Conservation (phyloP, 2,113 vertebrate species). For the Proteles cristata region DNA sequence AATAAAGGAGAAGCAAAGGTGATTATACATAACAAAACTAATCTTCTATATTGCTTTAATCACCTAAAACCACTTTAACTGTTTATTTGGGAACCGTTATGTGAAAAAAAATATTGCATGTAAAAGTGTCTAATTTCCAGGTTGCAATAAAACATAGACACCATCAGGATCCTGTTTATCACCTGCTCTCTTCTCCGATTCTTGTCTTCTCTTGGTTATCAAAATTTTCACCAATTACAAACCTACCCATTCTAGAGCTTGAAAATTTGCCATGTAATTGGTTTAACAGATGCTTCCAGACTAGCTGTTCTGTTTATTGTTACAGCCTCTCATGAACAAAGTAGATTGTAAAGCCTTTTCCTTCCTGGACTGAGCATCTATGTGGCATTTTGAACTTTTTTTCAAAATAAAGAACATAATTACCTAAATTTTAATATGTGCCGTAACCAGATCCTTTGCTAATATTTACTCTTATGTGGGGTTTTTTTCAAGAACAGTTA, state of each 20-base stretch:
- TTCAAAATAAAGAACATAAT: slow-evolving; percentile 29
- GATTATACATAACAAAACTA: slow-evolving; percentile 87
- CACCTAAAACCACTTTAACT: slow-evolving; percentile 85
- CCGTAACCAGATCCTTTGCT: background rate
- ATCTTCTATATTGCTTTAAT: slow-evolving; percentile 87
- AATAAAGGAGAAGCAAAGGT: slow-evolving; percentile 85
- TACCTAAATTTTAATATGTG: slow-evolving; percentile 18
- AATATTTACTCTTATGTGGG: background rate
- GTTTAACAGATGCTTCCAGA: slow-evolving; percentile 60
- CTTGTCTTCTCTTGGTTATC: slow-evolving; percentile 12
- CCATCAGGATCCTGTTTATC: background rate
- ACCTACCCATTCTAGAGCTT: slow-evolving; percentile 22
- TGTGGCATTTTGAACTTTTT: background rate
- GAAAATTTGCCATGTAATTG: slow-evolving; percentile 45
- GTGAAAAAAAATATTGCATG: slow-evolving; percentile 69
- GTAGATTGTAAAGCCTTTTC: slow-evolving; percentile 9
- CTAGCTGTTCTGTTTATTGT: slow-evolving; percentile 32
- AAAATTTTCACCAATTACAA: slow-evolving; percentile 42
- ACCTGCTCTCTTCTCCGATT: slow-evolving; percentile 2
- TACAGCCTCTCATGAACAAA: slow-evolving; percentile 15
- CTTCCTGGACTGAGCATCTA: background rate
- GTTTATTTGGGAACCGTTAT: slow-evolving; percentile 85
- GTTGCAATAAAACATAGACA: slow-evolving; percentile 58
- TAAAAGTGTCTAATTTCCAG: slow-evolving; percentile 79
- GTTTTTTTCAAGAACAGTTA: background rate